A percentile compares a stretch with the other conserved stretches of the same genome.
Conservation (phyloP, 1,140 invertebrate genomes). For the Octopus sinensis region DNA sequence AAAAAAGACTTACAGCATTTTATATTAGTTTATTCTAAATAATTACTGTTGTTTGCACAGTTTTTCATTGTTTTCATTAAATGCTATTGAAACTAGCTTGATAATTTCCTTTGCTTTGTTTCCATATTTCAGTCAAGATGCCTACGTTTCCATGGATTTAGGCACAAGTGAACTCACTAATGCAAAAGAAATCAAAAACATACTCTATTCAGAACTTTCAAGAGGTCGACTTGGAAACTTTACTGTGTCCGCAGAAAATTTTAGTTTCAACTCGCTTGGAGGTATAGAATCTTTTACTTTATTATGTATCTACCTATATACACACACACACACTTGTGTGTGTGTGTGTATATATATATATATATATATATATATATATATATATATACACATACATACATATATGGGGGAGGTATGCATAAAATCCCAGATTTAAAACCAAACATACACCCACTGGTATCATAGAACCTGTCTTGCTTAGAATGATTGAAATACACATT, state of each 20-base stretch:
- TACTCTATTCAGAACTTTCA: background rate
- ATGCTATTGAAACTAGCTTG: background rate
- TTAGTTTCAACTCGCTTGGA: background rate
- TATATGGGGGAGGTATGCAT: background rate
- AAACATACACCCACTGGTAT: background rate
- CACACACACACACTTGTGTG: background rate
- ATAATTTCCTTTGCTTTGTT: background rate
- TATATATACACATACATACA: background rate
- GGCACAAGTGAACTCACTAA: background rate
- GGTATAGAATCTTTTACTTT: background rate
- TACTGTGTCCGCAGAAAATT: background rate
- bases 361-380: background rate
- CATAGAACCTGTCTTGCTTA: background rate
- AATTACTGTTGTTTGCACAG: background rate
- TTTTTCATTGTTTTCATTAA: background rate
- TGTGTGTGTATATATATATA: background rate
- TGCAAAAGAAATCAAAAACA: background rate
- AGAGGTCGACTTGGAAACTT: constrained; percentile 1
- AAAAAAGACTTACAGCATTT: background rate
- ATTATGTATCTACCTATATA: background rate
- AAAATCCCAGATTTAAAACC: background rate
- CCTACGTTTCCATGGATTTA: background rate
- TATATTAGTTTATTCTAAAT: background rate
- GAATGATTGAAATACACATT: no score
- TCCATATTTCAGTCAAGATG: background rate